A percentile compares a stretch with the other conserved stretches of the same genome.
Evolutionary conservation across 2,113 vertebrate species (phyloP).

Genomic region (Entomyzon cyanotis): DNA sequence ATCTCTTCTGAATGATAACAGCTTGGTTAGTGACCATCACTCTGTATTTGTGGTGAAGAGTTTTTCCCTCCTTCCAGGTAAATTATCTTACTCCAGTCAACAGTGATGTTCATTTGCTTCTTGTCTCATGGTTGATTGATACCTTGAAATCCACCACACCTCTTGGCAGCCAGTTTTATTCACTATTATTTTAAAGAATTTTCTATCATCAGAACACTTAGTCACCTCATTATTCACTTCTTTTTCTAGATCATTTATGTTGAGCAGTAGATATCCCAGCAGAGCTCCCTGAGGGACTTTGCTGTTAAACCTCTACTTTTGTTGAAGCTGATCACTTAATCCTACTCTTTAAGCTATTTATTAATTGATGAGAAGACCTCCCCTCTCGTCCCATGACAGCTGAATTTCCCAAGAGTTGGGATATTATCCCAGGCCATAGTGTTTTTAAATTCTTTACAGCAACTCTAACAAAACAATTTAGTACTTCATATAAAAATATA

Average conservation of each 20-base stretch:
- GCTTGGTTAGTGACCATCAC: background rate
- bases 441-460: background rate
- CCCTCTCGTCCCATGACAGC: background rate
- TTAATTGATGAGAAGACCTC: conserved; percentile 29
- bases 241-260: conserved; percentile 31
- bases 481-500: background rate
- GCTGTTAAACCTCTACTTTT: conserved; percentile 37
- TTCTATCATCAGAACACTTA: background rate
- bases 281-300: conserved; percentile 18
- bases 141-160: background rate
- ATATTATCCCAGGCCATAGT: background rate
- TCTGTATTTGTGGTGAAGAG: background rate
- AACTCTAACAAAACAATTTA: background rate
- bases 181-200: background rate
- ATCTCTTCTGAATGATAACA: background rate
- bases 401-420: background rate
- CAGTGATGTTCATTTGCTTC: background rate
- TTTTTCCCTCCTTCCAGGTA: background rate
- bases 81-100: background rate
- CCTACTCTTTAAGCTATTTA: conserved; percentile 19
- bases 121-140: background rate
- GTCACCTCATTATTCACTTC: conserved; percentile 23
- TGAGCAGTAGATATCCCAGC: background rate
- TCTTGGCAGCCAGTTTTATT: background rate
- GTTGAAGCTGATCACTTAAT: conserved; percentile 56